Percentiles rank a stretch among this genome's conserved stretches.
Evolutionary conservation across 1,140 invertebrate genomes (phyloP).

Genomic region (Ditylenchus dipsaci): DNA sequence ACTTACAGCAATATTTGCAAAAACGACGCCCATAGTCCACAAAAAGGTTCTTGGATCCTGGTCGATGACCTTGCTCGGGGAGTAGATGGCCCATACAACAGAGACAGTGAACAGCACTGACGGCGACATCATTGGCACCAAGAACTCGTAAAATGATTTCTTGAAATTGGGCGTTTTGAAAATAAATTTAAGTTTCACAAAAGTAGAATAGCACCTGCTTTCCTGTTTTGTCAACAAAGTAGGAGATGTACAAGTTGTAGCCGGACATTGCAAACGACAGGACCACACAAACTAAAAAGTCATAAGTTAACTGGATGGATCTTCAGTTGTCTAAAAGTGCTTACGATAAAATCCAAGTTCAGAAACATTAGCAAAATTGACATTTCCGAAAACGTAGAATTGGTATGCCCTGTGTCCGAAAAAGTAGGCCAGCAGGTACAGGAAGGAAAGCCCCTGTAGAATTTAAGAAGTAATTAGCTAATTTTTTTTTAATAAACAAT

Average conservation of each 20-base stretch:
- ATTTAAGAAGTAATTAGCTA: not conserved
- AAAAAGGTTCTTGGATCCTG: constrained; percentile 60
- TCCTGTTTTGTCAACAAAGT: constrained; percentile 51
- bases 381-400: constrained; percentile 39
- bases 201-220: constrained; percentile 44
- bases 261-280: constrained; percentile 50
- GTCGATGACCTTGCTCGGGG: constrained; percentile 59
- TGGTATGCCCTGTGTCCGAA: constrained; percentile 49
- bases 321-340: constrained; percentile 6
- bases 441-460: constrained; percentile 49
- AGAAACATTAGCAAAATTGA: constrained; percentile 47
- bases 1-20: constrained; percentile 63
- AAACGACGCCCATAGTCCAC: constrained; percentile 61
- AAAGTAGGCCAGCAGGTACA: constrained; percentile 50
- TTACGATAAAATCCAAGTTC: constrained; percentile 49
- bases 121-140: constrained; percentile 60
- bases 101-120: constrained; percentile 58
- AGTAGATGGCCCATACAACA: constrained; percentile 58
- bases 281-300: constrained; percentile 45
- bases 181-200: constrained; percentile 6
- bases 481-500: not conserved
- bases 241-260: constrained; percentile 52
- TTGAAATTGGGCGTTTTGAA: constrained; percentile 22
- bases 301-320: not conserved
- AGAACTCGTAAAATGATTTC: constrained; percentile 53